Percentiles rank a stretch among this genome's conserved stretches.
phyloP scores from a whole-genome alignment of 2,888 invertebrate genomes.

The Cetonia aurata region DNA sequence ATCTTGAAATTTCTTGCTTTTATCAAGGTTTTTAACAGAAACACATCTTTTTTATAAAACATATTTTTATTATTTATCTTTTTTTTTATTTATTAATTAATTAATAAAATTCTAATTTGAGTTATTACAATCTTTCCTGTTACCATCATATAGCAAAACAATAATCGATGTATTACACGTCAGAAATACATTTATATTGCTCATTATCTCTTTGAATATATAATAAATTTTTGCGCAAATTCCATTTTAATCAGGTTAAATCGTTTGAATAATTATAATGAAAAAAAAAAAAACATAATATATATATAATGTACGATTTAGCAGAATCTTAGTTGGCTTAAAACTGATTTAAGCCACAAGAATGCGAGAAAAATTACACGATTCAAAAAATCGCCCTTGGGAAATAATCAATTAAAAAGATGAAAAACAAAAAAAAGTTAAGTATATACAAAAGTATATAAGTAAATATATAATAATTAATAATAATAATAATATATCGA shows the following conservation, averaged over 20 bases:
- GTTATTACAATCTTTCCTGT: constrained; percentile 31
- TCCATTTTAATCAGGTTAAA: too few species aligned
- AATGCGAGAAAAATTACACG: constrained; percentile 15
- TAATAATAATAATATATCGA: constrained; percentile 28
- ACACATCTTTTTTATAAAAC: constrained; percentile 16
- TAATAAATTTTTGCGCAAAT: neutral
- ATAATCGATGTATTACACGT: constrained; percentile 40
- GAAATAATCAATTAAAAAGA: constrained; percentile 22
- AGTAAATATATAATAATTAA: constrained; percentile 4
- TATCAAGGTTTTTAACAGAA: neutral
- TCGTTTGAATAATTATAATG: too few species aligned
- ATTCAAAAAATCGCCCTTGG: neutral
- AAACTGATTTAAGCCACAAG: constrained; percentile 44
- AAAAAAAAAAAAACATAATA: neutral
- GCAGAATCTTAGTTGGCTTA: constrained; percentile 42
- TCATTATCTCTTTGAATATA: constrained; percentile 10
- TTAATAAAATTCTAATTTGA: constrained; percentile 32
- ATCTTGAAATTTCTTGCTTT: too few species aligned
- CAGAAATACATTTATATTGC: constrained; percentile 44
- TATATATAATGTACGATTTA: constrained; percentile 22
- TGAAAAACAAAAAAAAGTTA: constrained; percentile 16
- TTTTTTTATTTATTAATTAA: constrained; percentile 1
- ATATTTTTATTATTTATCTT: constrained; percentile 28
- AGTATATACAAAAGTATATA: neutral
- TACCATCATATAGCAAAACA: constrained; percentile 41